Evolutionary conservation across 2,888 invertebrate species (phyloP), one percentile per base, ranked within the genome.

Genomic region (Ectobius pallidus): DNA sequence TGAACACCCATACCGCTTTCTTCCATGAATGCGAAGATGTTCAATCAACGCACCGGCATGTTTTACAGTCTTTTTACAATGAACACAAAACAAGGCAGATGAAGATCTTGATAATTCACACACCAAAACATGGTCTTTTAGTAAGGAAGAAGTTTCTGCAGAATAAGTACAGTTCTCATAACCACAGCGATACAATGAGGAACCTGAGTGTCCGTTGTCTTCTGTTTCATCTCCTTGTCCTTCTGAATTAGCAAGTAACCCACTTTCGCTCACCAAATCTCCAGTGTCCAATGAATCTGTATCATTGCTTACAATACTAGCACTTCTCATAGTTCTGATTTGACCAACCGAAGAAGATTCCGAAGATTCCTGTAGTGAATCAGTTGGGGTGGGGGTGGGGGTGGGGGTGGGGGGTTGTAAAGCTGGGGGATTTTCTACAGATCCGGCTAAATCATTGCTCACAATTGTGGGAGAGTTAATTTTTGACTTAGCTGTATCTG

Each of bases 21-120:
- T 80, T 0, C 88, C 89, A 75, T 92, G 92, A 2, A 82, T 79
- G 75, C 85, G 86, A 18, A 91, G 80, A 78, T 92, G 91, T 6
- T 87, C 86, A n/a, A 74, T 9, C 18, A 70, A 9, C 20, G 75
- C 1, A 77, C 63, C 44, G 77, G 34, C 70, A 30, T 61, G 84
- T 73, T 84, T 83, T 65, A 87, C 84, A 6, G 78, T 77, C 75
- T 85, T 85, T 18, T 80, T 79, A 76, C 88, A 87, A 77, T 88
- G 87, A 0, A 80, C 81, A 77, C 90, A 90, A 49, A 82, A 82
- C 20, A 83, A 81, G 32, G 84, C 80, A 18, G 77, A 78, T 0
- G 78, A 78, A 11, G 80, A 80, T 0, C 77, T 74, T 0, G 78
- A 76, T 1, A 78, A 71, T 18, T 78, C 77, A 72, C 87, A 87